These are phyloP conservation scores for Acomys russatus DNA, from an alignment of 2,797 vertebrate genomes.

Conservation along the genomic window DNA sequence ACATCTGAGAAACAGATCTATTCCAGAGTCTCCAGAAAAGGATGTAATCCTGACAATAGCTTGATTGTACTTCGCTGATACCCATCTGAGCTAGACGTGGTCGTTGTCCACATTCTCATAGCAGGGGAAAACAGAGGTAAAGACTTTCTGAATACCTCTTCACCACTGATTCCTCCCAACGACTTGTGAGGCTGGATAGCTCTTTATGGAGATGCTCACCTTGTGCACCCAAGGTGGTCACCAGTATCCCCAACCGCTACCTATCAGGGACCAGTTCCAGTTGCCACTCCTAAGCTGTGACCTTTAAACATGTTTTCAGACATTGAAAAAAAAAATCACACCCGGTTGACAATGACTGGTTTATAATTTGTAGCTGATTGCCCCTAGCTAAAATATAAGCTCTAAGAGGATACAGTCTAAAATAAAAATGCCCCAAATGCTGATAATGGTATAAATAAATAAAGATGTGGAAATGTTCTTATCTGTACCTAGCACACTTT, in stretches of 20 bases:
- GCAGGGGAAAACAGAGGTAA: neutral
- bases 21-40: neutral
- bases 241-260: neutral
- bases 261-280: neutral
- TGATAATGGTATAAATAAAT: neutral
- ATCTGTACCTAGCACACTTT: neutral
- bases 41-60: neutral
- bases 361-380: neutral
- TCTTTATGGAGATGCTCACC: neutral
- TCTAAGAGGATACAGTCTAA: neutral
- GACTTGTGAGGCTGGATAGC: neutral
- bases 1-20: neutral
- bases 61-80: neutral
- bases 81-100: neutral
- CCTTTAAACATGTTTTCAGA: neutral
- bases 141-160: neutral
- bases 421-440: neutral
- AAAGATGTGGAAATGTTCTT: slow-evolving; percentile 36
- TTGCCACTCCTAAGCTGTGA: neutral
- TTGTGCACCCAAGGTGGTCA: neutral
- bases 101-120: neutral
- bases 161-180: neutral
- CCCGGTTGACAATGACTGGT: neutral
- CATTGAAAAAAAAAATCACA: neutral
- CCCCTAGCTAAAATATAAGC: neutral